Percentiles rank a stretch among this genome's conserved stretches.
These are phyloP conservation scores for Melanotaenia trifasciata DNA, from an alignment of 2,797 vertebrate species.

Conservation along the genomic window DNA sequence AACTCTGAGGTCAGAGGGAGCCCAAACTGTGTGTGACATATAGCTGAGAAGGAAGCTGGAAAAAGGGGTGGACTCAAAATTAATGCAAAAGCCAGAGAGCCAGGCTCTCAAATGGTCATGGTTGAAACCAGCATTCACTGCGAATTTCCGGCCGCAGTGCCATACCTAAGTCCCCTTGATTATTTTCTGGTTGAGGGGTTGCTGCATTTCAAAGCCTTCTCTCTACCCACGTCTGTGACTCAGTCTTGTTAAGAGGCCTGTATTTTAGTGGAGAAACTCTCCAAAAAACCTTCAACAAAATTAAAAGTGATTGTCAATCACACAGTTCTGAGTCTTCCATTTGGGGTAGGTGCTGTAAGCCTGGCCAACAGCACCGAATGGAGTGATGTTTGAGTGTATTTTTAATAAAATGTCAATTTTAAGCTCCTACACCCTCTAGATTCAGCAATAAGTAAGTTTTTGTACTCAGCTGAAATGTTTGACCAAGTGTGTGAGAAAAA, in stretches of 20 bases:
- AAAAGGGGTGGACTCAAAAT: constrained; percentile 41
- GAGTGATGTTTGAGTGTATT: constrained; percentile 58
- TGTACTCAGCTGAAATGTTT: constrained; percentile 59
- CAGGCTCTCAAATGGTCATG: constrained; percentile 75
- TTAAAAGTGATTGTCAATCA: constrained; percentile 77
- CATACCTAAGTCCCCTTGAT: constrained; percentile 81
- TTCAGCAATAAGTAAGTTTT: constrained; percentile 45
- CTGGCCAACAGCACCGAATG: constrained; percentile 33
- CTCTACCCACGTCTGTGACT: constrained; percentile 70
- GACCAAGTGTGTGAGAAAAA: not conserved
- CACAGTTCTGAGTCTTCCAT: constrained; percentile 62
- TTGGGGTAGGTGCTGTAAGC: constrained; percentile 49
- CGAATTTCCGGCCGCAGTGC: constrained; percentile 78
- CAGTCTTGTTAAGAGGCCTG: constrained; percentile 68
- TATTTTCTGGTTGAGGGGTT: constrained; percentile 81
- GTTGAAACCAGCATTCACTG: constrained; percentile 80
- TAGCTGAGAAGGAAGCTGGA: constrained; percentile 47
- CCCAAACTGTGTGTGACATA: constrained; percentile 71
- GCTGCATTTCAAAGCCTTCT: constrained; percentile 75
- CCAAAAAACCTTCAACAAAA: constrained; percentile 56
- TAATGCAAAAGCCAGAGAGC: constrained; percentile 71
- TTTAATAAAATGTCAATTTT: constrained; percentile 53
- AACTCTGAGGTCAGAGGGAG: constrained; percentile 68
- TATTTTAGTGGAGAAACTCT: constrained; percentile 68
- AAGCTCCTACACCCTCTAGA: constrained; percentile 19